Percentiles rank a stretch among this genome's conserved stretches.
Evolutionary conservation across 2,113 vertebrate species (phyloP).

Genomic region (Solea senegalensis): DNA sequence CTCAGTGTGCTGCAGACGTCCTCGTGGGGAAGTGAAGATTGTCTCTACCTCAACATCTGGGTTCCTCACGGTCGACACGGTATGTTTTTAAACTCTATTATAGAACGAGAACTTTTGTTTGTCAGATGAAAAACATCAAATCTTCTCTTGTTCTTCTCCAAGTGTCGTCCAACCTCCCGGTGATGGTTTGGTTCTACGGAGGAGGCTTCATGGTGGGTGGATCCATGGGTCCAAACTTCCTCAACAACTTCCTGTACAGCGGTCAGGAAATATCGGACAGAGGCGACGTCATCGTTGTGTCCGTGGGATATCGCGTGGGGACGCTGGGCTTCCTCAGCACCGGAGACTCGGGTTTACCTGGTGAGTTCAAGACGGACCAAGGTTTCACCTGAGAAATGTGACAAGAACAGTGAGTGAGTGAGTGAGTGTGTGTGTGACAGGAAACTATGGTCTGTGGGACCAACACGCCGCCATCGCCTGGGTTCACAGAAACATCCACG

Average conservation of each 20-base stretch:
- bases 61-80: slow-evolving; percentile 84
- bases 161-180: slow-evolving; percentile 89
- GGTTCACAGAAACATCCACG: slow-evolving; percentile 94
- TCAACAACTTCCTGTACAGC: slow-evolving; percentile 88
- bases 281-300: slow-evolving; percentile 92
- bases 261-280: slow-evolving; percentile 88
- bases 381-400: too few species aligned
- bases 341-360: slow-evolving; percentile 81
- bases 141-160: neutral
- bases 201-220: slow-evolving; percentile 87
- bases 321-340: slow-evolving; percentile 94
- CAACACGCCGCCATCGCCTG: slow-evolving; percentile 94
- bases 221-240: slow-evolving; percentile 85
- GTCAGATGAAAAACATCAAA: neutral
- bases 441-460: slow-evolving; percentile 94
- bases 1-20: slow-evolving; percentile 71
- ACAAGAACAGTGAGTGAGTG: too few species aligned
- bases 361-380: slow-evolving; percentile 15
- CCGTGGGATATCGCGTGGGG: slow-evolving; percentile 90
- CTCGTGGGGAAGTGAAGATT: slow-evolving; percentile 84
- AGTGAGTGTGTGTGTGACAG: slow-evolving; percentile 59
- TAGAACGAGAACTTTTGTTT: too few species aligned
- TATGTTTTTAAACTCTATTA: neutral
- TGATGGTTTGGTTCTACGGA: slow-evolving; percentile 93
- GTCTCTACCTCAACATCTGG: slow-evolving; percentile 97